Base-by-base conservation (phyloP, 1,140 invertebrate species). In the Brachionus asplanchnoidis region DNA sequence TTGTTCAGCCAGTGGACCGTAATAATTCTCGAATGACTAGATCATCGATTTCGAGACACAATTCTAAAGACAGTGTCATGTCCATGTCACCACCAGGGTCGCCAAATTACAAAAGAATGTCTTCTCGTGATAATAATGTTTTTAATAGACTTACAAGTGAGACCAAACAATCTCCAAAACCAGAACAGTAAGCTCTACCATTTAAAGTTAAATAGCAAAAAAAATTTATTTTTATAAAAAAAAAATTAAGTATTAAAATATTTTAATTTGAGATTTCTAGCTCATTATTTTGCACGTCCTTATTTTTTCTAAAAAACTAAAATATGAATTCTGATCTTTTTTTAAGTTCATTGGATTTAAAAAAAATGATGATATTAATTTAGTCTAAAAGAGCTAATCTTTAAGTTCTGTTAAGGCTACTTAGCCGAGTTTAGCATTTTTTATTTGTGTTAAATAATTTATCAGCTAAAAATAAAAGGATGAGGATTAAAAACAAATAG, bases 101-200 rank as follows among this genome's bases (percentile, higher is more conserved):
- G 32, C 88, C 88, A 2, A 86, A 87, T 32, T 53, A 85, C 7
- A 86, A 28, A 26, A 84, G 88, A 20, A 86, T 85, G 91, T 91
- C 56, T 73, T 89, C 93, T 4, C 94, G 95, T 86, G 94, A 94
- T 86, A 28, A 75, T 44, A 91, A 92, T 88, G 94, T 95, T 32
- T 96, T 96, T 89, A 93, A 93, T 73, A 90, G 95, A 56, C 91
- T 96, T 1, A 93, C 93, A 11, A 93, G 93, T 28, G 92, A 92
- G 46, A 92, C 90, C 87, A 92, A 91, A 85, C 87, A 86, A 40
- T 85, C 73, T 6, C 73, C 73, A 2, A 77, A 50, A 26, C 73
- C 73, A 7, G 73, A 77, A 28, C 73, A 77, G 68, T 73, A 73
- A 68, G 66, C 12, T 65, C 6, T 65, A 4, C 7, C 7, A 23